Percentiles rank a stretch among this genome's conserved stretches.
phyloP scores from a whole-genome alignment of 2,888 invertebrate species.

The Meganola albula region DNA sequence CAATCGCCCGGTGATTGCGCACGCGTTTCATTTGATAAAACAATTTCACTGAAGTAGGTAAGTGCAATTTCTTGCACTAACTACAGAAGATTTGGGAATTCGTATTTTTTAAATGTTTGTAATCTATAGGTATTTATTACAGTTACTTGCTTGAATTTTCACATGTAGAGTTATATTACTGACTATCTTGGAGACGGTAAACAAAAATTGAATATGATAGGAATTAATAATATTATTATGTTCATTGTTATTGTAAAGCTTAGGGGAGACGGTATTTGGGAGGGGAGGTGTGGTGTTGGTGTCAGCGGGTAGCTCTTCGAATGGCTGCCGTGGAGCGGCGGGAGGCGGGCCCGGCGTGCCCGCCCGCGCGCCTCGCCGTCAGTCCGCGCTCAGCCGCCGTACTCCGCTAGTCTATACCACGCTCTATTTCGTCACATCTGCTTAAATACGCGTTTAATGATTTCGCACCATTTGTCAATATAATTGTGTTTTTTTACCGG shows the following conservation, averaged over 20 bases:
- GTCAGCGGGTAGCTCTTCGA: constrained; percentile 64
- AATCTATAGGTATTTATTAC: too few species aligned
- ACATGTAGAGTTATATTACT: too few species aligned
- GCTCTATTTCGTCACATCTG: constrained; percentile 22
- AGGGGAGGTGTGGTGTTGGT: constrained; percentile 42
- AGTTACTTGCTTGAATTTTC: too few species aligned
- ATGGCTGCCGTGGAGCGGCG: constrained; percentile 46
- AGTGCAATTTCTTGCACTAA: too few species aligned
- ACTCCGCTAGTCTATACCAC: constrained; percentile 36
- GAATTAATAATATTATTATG: constrained; percentile 36
- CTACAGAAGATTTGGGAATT: too few species aligned
- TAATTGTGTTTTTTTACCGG: constrained; percentile 21
- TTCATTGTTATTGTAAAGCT: constrained; percentile 60
- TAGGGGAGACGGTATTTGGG: constrained; percentile 34
- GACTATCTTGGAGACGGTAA: too few species aligned
- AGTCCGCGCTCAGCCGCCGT: constrained; percentile 66
- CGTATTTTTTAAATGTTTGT: too few species aligned
- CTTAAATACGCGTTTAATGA: constrained; percentile 35
- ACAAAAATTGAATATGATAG: constrained; percentile 40
- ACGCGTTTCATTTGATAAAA: constrained; percentile 37
- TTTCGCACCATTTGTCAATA: constrained; percentile 19
- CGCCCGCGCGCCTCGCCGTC: constrained; percentile 51
- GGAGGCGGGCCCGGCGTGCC: constrained; percentile 43
- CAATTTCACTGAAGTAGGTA: constrained; percentile 17
- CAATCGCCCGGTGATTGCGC: constrained; percentile 42